Percentiles rank a stretch among this genome's conserved stretches.
These are phyloP conservation scores for Torymus tubicola DNA, from an alignment of 2,888 invertebrate species.

Conservation along the genomic window DNA sequence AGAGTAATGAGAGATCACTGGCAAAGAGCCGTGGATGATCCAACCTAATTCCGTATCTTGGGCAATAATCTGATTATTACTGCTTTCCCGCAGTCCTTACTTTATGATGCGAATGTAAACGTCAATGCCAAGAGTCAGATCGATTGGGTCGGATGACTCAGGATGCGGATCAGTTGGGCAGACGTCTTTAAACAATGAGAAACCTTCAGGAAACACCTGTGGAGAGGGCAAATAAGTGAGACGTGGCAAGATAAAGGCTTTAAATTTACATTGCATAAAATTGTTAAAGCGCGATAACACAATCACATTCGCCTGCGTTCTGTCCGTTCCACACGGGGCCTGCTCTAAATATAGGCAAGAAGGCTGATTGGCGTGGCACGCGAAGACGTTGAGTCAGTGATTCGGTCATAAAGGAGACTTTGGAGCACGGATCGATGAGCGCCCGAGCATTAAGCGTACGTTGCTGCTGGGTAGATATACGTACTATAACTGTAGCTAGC, in stretches of 20 bases:
- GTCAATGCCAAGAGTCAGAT: background rate
- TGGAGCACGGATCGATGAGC: conserved; percentile 1
- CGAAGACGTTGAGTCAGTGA: background rate
- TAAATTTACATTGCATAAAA: background rate
- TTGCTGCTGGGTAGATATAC: background rate
- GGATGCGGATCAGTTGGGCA: background rate
- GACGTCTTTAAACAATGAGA: background rate
- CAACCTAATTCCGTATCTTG: conserved; percentile 3
- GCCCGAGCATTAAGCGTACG: background rate
- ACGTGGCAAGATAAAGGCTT: background rate
- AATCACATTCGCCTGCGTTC: background rate
- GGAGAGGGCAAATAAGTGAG: too few relatives aligned
- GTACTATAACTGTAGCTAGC: background rate
- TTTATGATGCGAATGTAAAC: background rate
- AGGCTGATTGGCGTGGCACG: background rate
- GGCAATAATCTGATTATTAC: background rate
- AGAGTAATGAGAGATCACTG: too few relatives aligned
- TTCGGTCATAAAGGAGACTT: background rate
- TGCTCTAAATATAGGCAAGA: background rate
- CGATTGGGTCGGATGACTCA: background rate
- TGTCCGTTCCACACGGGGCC: background rate
- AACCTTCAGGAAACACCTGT: too few relatives aligned
- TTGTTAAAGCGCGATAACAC: background rate
- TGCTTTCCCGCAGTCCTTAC: background rate
- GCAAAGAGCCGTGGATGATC: background rate